phyloP scores from a whole-genome alignment of 2,888 invertebrate species.

The Dasysyrphus albostriatus region DNA sequence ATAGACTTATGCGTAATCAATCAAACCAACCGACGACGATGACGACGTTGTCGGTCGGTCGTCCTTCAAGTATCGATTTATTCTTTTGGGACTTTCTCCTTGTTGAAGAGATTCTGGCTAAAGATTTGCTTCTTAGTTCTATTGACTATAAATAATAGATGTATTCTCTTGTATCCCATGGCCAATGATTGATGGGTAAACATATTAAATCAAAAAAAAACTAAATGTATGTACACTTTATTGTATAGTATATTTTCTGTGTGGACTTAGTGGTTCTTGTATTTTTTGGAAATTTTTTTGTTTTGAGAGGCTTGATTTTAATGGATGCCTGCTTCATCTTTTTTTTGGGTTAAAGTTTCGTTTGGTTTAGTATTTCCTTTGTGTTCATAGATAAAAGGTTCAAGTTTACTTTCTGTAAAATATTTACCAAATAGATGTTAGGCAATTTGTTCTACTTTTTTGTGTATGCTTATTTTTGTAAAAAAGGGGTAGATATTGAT shows the following conservation, averaged over 20 bases:
- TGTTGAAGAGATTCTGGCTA: slow-evolving; percentile 1
- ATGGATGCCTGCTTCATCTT: slow-evolving; percentile 20
- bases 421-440: slow-evolving; percentile 10
- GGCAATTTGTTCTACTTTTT: not conserved
- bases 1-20: slow-evolving; percentile 17
- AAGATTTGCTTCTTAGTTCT: slow-evolving; percentile 11
- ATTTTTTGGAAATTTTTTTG: slow-evolving; percentile 3
- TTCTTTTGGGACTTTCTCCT: slow-evolving; percentile 22
- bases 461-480: not conserved
- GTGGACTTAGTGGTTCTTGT: slow-evolving; percentile 25
- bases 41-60: not conserved
- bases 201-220: slow-evolving; percentile 53
- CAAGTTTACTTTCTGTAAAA: slow-evolving; percentile 17
- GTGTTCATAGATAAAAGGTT: slow-evolving; percentile 25
- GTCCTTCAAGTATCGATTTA: slow-evolving; percentile 48
- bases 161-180: slow-evolving; percentile 50
- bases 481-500: slow-evolving; percentile 1
- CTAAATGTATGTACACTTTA: no score
- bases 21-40: slow-evolving; percentile 11
- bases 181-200: slow-evolving; percentile 69
- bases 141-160: slow-evolving; percentile 44
- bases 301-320: slow-evolving; percentile 58
- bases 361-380: slow-evolving; percentile 15
- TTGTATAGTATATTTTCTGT: not conserved
- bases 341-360: not conserved